Conservation (phyloP, 2,888 invertebrate genomes). For the Ectemnius continuus region DNA sequence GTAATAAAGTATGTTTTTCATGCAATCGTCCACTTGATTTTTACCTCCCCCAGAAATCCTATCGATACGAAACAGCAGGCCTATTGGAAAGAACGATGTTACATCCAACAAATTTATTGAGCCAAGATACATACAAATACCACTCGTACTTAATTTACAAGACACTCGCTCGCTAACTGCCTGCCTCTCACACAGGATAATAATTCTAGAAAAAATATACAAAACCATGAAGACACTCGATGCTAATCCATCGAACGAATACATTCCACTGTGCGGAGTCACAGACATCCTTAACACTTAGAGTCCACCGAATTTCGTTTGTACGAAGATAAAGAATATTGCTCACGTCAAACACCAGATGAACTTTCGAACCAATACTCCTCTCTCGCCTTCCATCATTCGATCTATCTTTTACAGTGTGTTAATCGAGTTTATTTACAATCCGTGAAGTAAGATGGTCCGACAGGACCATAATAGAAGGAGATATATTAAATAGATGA, state of each 20-base stretch:
- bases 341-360: no score
- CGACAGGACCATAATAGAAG: neutral
- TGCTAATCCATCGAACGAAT: no score
- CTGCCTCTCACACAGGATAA: neutral
- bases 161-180: slow-evolving; percentile 30
- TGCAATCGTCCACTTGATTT: slow-evolving; percentile 40
- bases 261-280: no score
- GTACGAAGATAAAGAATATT: no score
- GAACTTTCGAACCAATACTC: no score
- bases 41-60: no score
- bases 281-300: no score
- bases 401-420: no score
- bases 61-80: no score
- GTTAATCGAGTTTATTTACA: neutral
- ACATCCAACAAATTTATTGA: slow-evolving; percentile 49
- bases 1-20: slow-evolving; percentile 72
- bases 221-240: no score
- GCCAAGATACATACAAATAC: slow-evolving; percentile 49
- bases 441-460: neutral
- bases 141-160: slow-evolving; percentile 55
- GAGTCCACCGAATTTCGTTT: no score
- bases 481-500: neutral
- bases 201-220: neutral
- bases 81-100: neutral
- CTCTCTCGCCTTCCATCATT: no score